Base-by-base conservation (phyloP, 2,113 vertebrate genomes). In the Aptenodytes forsteri region DNA sequence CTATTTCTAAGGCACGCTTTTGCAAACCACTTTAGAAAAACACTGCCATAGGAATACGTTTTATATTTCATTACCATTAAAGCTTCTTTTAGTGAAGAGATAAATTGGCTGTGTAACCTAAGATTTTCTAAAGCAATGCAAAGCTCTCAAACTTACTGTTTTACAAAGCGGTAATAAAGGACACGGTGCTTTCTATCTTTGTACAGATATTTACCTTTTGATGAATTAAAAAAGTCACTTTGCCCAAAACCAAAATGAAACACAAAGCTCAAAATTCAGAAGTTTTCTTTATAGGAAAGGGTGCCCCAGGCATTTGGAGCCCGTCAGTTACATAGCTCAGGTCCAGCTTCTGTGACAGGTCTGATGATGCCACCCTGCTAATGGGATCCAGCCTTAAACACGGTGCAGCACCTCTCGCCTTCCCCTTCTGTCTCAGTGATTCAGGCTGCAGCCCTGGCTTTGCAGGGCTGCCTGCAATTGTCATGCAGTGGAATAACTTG, bases 1-100 rank as follows among this genome's bases (percentile, higher is more conserved):
- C 38, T 89, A 52, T 71, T 83, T 93, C 86, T 81, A 94, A 96
- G 87, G 91, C 94, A 97, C 32, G 0, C n/a, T 52, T 76, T 77
- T 78, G 69, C 34, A 87, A 84, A 79, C 22, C 61, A 23, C 77
- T 69, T 61, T 3, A 83, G 73, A 71, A 88, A 82, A 93, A 54
- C 16, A 52, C 27, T 34, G 52, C 30, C 50, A 46, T 18, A 79
- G 42, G 38, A 91, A 71, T 17, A 55, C 9, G 69, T 62, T 85
- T 94, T 56, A 34, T 36, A 49, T 76, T 91, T 91, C 30, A 36
- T 71, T 40, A 87, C 18, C 18, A 61, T 64, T 52, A 65, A 72
- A 72, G 44, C 34, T 59, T 83, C 29, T 86, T 62, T 55, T 22
- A 66, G 36, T 32, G n/a, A 95, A 83, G 42, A 81, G 42, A 83